Percentiles rank a stretch among this genome's conserved stretches.
phyloP scores from a whole-genome alignment of 2,113 vertebrate genomes.

The Callionymus lyra region DNA sequence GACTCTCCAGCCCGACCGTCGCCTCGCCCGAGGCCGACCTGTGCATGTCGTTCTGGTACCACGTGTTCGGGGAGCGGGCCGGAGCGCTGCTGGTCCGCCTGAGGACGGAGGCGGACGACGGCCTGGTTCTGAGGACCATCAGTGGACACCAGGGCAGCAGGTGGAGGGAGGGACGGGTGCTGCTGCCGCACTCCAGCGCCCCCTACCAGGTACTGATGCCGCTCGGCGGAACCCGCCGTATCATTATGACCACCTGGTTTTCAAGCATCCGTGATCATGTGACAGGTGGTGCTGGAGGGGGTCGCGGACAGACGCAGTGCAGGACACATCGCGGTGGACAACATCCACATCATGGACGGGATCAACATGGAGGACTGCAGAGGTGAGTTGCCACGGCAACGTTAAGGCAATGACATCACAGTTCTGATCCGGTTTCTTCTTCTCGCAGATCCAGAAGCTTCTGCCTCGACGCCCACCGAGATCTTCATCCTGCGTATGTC shows the following conservation, averaged over 20 bases:
- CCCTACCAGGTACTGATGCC: slow-evolving; percentile 71
- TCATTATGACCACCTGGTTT: too few relatives aligned
- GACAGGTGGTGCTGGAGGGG: slow-evolving; percentile 87
- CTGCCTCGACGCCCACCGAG: slow-evolving; percentile 42
- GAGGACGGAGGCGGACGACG: slow-evolving; percentile 57
- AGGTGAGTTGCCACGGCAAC: slow-evolving; percentile 50
- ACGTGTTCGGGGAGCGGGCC: slow-evolving; percentile 68
- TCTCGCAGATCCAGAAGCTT: slow-evolving; percentile 36
- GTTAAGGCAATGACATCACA: not conserved
- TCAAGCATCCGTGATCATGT: too few relatives aligned
- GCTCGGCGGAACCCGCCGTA: not conserved
- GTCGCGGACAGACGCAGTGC: slow-evolving; percentile 74
- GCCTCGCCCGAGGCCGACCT: slow-evolving; percentile 68
- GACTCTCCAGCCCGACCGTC: slow-evolving; percentile 72
- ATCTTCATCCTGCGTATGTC: slow-evolving; percentile 53
- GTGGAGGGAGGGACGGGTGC: slow-evolving; percentile 83
- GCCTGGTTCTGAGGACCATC: slow-evolving; percentile 67
- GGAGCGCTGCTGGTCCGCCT: slow-evolving; percentile 79
- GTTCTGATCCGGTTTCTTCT: not conserved
- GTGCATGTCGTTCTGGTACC: slow-evolving; percentile 96
- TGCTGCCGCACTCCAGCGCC: slow-evolving; percentile 73
- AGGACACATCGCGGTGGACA: slow-evolving; percentile 84
- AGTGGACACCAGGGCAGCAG: slow-evolving; percentile 69
- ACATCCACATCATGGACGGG: slow-evolving; percentile 79
- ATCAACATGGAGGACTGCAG: slow-evolving; percentile 71